Conservation (phyloP, 2,888 invertebrate genomes). For the Hanleya hanleyi region DNA sequence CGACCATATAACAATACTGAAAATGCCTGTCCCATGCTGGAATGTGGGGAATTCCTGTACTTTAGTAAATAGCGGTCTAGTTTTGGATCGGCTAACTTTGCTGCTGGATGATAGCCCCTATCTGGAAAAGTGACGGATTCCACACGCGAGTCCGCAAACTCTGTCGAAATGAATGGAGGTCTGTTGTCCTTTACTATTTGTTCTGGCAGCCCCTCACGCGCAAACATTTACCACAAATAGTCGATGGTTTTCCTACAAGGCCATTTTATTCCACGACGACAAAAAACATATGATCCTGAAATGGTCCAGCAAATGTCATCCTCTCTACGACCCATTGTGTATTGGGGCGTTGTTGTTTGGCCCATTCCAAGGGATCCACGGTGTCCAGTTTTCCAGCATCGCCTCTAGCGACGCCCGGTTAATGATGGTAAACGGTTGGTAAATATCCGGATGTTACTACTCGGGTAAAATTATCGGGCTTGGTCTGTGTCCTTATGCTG, state of each 20-base stretch:
- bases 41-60: constrained; percentile 21
- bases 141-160: constrained; percentile 44
- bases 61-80: constrained; percentile 10
- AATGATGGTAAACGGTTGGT: too few relatives aligned
- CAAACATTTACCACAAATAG: constrained; percentile 42
- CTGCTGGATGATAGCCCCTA: constrained; percentile 26
- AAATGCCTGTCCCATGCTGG: constrained; percentile 21
- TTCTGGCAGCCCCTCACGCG: constrained; percentile 48
- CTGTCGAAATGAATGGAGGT: constrained; percentile 48
- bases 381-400: too few relatives aligned
- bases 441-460: too few relatives aligned
- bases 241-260: constrained; percentile 43
- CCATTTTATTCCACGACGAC: constrained; percentile 74
- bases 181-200: constrained; percentile 65
- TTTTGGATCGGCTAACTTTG: constrained; percentile 31
- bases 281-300: constrained; percentile 57
- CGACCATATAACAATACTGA: not conserved
- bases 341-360: too few relatives aligned
- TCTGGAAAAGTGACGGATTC: constrained; percentile 40
- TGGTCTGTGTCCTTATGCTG: too few relatives aligned
- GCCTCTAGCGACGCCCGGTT: too few relatives aligned
- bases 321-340: too few relatives aligned
- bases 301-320: too few relatives aligned
- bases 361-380: too few relatives aligned
- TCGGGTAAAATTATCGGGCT: too few relatives aligned